Base-by-base conservation (phyloP, 2,888 invertebrate genomes). In the Melanchra persicariae region DNA sequence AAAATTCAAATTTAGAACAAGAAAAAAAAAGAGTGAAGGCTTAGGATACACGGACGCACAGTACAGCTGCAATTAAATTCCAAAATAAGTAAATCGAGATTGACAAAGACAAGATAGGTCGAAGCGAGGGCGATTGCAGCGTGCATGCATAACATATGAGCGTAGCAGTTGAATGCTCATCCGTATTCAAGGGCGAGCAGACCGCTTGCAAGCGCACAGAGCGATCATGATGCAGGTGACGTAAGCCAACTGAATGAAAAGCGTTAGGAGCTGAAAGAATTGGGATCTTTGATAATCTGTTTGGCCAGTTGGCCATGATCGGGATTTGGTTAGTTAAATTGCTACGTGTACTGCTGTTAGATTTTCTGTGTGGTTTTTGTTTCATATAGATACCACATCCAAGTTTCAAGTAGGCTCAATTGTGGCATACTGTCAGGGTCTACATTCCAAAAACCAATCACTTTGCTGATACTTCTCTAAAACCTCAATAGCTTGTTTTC, bases 111-210 rank as follows among this genome's bases (percentile, higher is more conserved):
- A 77, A 80, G 85, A 85, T 85, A 79, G 83, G 87, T 85, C 85
- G 79, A 71, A 61, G 71, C 73, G 86, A 86, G 86, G 85, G 84
- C 87, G 89, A 88, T 86, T 89, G 90, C 91, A 89, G 79, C 80
- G 82, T 82, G 86, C 90, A 92, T 93, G 90, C 92, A 93, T 93
- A 92, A 93, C 79, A 81, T 87, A 94, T 92, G 89, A 92, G 70
- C 54, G 37, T 37, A 72, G 63, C 74, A 49, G 67, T 68, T 62
- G 78, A 65, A 74, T 70, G 84, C 91, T 93, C 91, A 94, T 94
- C 90, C 91, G 91, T 93, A 94, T 94, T 94, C 94, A 94, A 94
- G 94, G 94, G 91, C 93, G 87, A 82, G 80, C 82, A 79, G 87
- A 79, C 87, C 88, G 89, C 89, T 88, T 92, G 93, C 93, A 91